Base-by-base conservation (phyloP, 2,888 invertebrate species). In the Lumbricus terrestris region DNA sequence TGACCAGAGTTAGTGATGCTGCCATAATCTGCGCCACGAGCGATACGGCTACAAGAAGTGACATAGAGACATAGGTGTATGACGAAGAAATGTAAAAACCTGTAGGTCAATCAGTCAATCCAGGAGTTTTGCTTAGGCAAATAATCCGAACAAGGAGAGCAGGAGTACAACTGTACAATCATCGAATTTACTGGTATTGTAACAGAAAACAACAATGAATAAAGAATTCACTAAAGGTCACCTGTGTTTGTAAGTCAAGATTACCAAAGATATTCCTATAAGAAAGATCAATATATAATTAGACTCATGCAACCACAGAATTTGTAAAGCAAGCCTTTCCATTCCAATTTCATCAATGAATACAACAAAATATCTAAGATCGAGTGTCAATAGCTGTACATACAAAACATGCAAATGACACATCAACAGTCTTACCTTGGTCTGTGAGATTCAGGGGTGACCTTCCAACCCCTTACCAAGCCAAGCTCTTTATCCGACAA, bases 391-490 rank as follows among this genome's bases (percentile, higher is more conserved):
- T 23, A 47, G 47, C 47, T 23, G 11, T 23, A 47, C 20, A 47
- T 23, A 47, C 20, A 47, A 40, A 40, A 40, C 40, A 40, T 40
- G 16, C 5, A 47, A 47, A 40, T 29, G n/a, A n/a, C 69, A n/a
- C 29, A 69, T 11, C 69, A 69, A 11, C n/a, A 8, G 69, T 85
- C 85, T 35, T 85, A 37, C 85, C 85, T 85, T 35, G n/a, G 37
- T 85, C 85, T 85, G 18, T 85, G 85, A 33, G 85, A 85, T 16
- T 85, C 85, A 8, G 37, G 37, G 13, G 85, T 4, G 35, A 90
- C 88, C 37, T 97, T 97, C 98, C 98, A 99, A 83, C 97, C 97
- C 95, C 98, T 97, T 93, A 98, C 97, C 95, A 98, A 98, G 90
- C 98, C 98, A 91, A 99, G 96, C 92, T 97, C 96, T 92, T 97